Base-by-base conservation (phyloP, 2,888 invertebrate species). In the Sphecodes monilicornis region DNA sequence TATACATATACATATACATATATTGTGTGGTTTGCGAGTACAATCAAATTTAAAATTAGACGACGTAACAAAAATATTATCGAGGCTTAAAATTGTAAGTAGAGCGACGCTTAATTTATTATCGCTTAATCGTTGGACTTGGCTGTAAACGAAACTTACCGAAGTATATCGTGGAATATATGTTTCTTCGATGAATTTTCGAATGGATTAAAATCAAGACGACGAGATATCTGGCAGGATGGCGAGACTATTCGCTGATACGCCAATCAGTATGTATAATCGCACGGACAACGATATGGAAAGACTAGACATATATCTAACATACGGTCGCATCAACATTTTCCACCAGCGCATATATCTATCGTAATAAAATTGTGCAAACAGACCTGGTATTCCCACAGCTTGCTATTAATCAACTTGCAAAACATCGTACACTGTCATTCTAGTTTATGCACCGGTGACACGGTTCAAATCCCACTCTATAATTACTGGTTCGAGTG, bases 401-500 rank as follows among this genome's bases (percentile, higher is more conserved):
- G 70, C 70, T 76, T 75, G 60, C 74, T 81, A 50, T 39, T 68
- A 46, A 66, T 70, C 70, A 75, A 73, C 77, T 72, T 75, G 74
- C 78, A 46, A 81, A 77, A 76, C 69, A 81, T 77, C 60, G 66
- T 68, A 78, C 72, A 68, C 69, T 36, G 18, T 79, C 80, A 83
- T 78, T 82, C 76, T 32, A 75, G 77, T 82, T 84, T 66, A 78
- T 76, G 82, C 84, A 86, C 85, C 84, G 85, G 80, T 76, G 78
- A 86, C 60, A 80, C 46, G 80, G 79, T 85, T 78, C 41, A 84
- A 66, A 88, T 83, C 76, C 78, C 80, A 89, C 79, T 86, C 86
- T 90, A 78, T 84, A 90, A 91, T 85, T 90, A 91, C 91, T 90
- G 87, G 86, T 91, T 91, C 89, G 84, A 89, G 90, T 92, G 91